Evolutionary conservation across 2,888 invertebrate genomes (phyloP).

Genomic region (Lomographa bimaculata): DNA sequence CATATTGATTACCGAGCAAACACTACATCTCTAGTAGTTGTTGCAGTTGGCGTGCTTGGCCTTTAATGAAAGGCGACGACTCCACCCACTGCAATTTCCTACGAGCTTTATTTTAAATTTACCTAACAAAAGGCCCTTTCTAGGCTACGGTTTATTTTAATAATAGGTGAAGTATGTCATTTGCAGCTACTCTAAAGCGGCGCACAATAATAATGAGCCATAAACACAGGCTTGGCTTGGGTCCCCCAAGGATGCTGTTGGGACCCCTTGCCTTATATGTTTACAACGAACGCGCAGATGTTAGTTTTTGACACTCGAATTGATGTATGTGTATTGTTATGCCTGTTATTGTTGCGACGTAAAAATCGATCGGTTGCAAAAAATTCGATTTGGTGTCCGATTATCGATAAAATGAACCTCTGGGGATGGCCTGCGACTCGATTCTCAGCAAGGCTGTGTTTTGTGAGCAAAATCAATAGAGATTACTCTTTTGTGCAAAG

Average conservation of each 20-base stretch:
- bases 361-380: constrained; percentile 68
- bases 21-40: constrained; percentile 51
- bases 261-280: constrained; percentile 70
- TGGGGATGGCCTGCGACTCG: constrained; percentile 54
- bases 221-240: constrained; percentile 74
- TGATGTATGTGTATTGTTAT: constrained; percentile 79
- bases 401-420: constrained; percentile 65
- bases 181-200: constrained; percentile 76
- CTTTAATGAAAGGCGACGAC: constrained; percentile 53
- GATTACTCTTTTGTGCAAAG: constrained; percentile 74
- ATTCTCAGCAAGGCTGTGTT: constrained; percentile 61
- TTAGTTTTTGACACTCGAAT: constrained; percentile 83
- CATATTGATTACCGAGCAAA: constrained; percentile 57
- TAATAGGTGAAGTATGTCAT: constrained; percentile 79
- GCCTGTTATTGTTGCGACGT: constrained; percentile 65
- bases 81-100: constrained; percentile 60
- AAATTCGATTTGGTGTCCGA: constrained; percentile 60
- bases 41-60: constrained; percentile 49
- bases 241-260: constrained; percentile 68
- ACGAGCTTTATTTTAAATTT: constrained; percentile 64
- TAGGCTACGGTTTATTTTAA: constrained; percentile 71
- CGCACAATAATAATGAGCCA: constrained; percentile 78
- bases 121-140: constrained; percentile 64
- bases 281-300: constrained; percentile 80
- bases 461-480: constrained; percentile 69